Evolutionary conservation across 2,113 vertebrate genomes (phyloP).

Genomic region (Plecotus auritus): DNA sequence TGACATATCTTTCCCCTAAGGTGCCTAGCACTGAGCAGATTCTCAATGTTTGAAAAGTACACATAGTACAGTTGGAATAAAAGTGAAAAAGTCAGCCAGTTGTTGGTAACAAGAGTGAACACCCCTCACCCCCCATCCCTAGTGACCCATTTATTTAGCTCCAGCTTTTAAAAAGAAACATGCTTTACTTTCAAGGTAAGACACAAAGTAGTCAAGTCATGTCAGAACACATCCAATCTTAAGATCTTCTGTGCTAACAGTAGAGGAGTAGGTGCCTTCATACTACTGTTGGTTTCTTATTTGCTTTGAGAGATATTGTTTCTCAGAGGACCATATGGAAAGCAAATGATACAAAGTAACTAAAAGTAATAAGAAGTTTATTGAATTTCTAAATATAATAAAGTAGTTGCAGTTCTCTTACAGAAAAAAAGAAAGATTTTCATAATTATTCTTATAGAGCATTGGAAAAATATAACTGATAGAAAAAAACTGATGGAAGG

Average conservation of each 20-base stretch:
- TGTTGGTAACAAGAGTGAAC: neutral
- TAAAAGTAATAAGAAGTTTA: slow-evolving; percentile 77
- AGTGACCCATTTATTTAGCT: neutral
- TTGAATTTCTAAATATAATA: slow-evolving; percentile 70
- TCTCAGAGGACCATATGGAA: slow-evolving; percentile 39
- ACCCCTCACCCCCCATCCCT: neutral
- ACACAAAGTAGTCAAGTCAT: neutral
- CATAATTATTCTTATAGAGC: slow-evolving; percentile 80
- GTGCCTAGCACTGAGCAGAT: neutral
- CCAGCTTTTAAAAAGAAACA: neutral
- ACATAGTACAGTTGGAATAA: neutral
- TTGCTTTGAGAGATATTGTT: slow-evolving; percentile 5
- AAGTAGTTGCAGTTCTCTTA: slow-evolving; percentile 81
- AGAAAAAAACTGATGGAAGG: slow-evolving; percentile 77
- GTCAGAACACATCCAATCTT: neutral
- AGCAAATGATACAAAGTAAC: slow-evolving; percentile 62
- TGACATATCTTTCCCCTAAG: neutral
- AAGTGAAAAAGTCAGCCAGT: neutral
- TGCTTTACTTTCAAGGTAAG: neutral
- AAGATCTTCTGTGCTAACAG: neutral
- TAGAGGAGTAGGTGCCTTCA: neutral
- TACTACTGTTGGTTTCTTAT: neutral
- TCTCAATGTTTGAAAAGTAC: neutral
- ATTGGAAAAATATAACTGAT: slow-evolving; percentile 74
- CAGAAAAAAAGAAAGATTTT: slow-evolving; percentile 80